Percentiles rank a stretch among this genome's conserved stretches.
Evolutionary conservation across 2,113 vertebrate genomes (phyloP).

Genomic region (Corvus hawaiiensis): DNA sequence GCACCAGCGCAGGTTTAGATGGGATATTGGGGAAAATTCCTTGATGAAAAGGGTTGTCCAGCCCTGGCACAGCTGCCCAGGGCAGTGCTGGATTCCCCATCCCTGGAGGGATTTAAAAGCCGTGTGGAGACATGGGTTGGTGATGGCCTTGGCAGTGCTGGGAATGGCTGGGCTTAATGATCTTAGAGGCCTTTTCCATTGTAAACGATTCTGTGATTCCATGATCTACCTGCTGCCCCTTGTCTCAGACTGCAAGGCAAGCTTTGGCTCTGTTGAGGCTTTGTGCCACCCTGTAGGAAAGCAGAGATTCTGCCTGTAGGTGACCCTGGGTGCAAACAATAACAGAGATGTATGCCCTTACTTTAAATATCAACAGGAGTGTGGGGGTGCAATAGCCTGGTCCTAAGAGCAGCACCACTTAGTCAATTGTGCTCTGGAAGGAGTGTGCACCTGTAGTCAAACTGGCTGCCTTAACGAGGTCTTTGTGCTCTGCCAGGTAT

Average conservation of each 20-base stretch:
- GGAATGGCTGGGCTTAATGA: fast-evolving
- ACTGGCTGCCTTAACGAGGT: not conserved
- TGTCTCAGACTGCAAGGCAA: not conserved
- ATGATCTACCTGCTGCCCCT: not conserved
- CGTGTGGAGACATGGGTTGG: fast-evolving
- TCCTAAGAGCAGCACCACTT: not conserved
- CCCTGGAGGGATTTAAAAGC: not conserved
- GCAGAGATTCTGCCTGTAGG: fast-evolving
- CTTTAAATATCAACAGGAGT: not conserved
- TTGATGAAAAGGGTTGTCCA: not conserved
- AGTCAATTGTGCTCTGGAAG: not conserved
- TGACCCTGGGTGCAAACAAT: not conserved
- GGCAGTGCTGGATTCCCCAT: not conserved
- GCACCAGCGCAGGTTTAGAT: not conserved
- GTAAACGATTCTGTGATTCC: not conserved
- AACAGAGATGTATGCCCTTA: not conserved
- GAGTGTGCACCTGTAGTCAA: not conserved
- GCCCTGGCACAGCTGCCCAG: not conserved
- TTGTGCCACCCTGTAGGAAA: not conserved
- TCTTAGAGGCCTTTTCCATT: not conserved
- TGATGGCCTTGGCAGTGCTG: not conserved
- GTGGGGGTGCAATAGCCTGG: not conserved
- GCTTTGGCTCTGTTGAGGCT: not conserved
- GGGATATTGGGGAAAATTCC: not conserved
- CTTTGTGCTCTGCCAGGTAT: not conserved